Conservation (phyloP, 2,113 vertebrate species). For the Poecilia latipinna region DNA sequence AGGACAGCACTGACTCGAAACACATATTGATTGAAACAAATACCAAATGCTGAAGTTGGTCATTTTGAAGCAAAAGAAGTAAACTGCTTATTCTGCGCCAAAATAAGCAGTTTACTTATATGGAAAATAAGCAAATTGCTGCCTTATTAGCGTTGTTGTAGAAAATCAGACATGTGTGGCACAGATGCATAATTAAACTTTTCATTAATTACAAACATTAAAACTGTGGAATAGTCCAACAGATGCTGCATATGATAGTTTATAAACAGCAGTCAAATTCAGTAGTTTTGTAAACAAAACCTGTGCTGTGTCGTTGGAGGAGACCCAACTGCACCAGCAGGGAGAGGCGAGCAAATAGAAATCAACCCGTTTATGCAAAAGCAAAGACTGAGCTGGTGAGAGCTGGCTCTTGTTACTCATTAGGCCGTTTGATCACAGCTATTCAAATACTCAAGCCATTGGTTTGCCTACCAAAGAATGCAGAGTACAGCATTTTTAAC, state of each 20-base stretch:
- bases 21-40: background rate
- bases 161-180: too few relatives aligned
- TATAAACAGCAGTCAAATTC: too few relatives aligned
- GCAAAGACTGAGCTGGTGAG: background rate
- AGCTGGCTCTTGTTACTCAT: background rate
- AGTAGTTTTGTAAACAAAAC: too few relatives aligned
- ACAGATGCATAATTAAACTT: too few relatives aligned
- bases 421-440: background rate
- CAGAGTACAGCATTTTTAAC: background rate
- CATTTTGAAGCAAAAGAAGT: too few relatives aligned
- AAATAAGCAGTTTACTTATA: too few relatives aligned
- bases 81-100: too few relatives aligned
- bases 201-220: too few relatives aligned
- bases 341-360: background rate
- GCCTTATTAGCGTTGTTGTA: too few relatives aligned
- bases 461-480: background rate
- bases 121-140: too few relatives aligned
- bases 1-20: background rate
- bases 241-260: too few relatives aligned
- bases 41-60: background rate
- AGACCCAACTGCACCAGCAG: background rate
- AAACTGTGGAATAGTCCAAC: too few relatives aligned
- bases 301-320: background rate
- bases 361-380: background rate
- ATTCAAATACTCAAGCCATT: background rate